Conservation (phyloP, 2,113 vertebrate genomes). For the Hemicordylus capensis region DNA sequence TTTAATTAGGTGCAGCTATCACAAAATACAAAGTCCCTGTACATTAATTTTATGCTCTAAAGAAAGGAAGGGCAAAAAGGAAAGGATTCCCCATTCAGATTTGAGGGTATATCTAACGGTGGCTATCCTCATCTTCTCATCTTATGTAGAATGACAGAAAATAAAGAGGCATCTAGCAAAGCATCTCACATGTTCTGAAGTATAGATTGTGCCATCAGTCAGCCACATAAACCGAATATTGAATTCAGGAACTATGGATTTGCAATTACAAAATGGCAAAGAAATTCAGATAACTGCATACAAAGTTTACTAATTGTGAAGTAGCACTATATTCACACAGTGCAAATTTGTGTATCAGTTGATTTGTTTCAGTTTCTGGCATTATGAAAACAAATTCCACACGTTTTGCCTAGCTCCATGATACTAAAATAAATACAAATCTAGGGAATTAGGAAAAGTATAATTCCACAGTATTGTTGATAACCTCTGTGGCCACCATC, state of each 20-base stretch:
- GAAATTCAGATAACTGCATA: neutral
- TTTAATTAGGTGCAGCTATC: neutral
- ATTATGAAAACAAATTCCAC: constrained; percentile 4
- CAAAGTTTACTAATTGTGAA: neutral
- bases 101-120: neutral
- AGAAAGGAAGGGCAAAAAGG: neutral
- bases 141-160: neutral
- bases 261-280: neutral
- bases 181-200: neutral
- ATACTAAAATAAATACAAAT: neutral
- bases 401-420: neutral
- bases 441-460: neutral
- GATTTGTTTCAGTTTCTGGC: neutral
- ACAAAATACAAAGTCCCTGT: neutral
- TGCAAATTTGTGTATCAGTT: neutral
- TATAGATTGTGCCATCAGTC: neutral
- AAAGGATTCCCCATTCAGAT: neutral
- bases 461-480: neutral
- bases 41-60: neutral
- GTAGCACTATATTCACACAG: neutral
- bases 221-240: neutral
- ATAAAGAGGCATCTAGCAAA: neutral
- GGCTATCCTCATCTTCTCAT: neutral
- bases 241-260: neutral
- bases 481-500: neutral